Evolutionary conservation across 2,113 vertebrate genomes (phyloP), one percentile per base, ranked within the genome.

Genomic region (Spermophilus dauricus): DNA sequence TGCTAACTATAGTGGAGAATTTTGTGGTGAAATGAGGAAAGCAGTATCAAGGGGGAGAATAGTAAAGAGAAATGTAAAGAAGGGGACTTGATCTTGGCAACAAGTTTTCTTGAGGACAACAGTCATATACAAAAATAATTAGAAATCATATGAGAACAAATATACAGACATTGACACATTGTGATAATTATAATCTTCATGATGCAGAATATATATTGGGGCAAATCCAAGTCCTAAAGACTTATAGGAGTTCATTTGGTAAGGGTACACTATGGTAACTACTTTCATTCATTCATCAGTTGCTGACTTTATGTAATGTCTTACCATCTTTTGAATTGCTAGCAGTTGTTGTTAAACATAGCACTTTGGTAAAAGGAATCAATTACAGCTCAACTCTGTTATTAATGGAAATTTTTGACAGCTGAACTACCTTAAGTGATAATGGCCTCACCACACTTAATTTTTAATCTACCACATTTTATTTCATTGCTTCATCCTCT

Each of bases 391-490:
- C 18, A 67, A 5, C 28, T 96, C 61, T 17, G 1, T 87, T 73
- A 22, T 90, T 94, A 81, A 48, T 56, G 77, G 5, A 69, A 86
- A 76, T 5, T 42, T 77, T 93, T 93, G 81, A 76, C 9, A 61
- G 51, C 67, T 73, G 32, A 75, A 90, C 63, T 86, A 89, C 17
- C 24, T 77, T 69, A 70, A 86, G 45, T 91, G 84, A 77, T 94
- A 95, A 87, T 82, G 77, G 17, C 22, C 12, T 48, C 51, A 58
- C 22, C 32, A 32, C 6, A 34, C 80, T 92, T 65, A 81, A 39
- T n/a, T 84, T 87, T 93, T 91, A 91, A 86, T 42, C 5, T 5
- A 30, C n/a, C 26, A 39, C 53, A 70, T 77, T 95, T 96, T 8
- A 81, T 86, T 85, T 81, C 45, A 78, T 80, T 85, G 58, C 1